These are phyloP conservation scores for Bolinopsis microptera DNA, from an alignment of 37 sponge, comb jelly and placozoan genomes.

Conservation along the genomic window DNA sequence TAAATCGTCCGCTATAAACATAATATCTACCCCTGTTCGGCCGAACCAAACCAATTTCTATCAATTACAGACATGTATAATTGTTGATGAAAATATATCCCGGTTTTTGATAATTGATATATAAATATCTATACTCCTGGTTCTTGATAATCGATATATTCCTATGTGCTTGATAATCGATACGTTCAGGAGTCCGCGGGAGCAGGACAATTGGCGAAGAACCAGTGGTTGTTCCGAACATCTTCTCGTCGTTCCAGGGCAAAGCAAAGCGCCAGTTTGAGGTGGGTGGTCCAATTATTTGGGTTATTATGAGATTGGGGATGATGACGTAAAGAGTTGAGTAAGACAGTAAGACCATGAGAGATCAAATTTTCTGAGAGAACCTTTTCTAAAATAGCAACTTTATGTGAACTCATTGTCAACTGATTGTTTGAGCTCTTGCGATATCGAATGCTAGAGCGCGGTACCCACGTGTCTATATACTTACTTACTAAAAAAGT, in stretches of 20 bases:
- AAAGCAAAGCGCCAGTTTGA: conserved; percentile 45
- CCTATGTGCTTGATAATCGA: neutral
- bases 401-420: too few relatives aligned
- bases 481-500: too few relatives aligned
- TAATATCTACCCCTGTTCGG: neutral
- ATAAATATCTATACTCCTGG: neutral
- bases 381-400: too few relatives aligned
- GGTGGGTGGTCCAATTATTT: neutral
- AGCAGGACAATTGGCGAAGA: conserved; percentile 8
- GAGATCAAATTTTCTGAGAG: too few relatives aligned
- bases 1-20: neutral
- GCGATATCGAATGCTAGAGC: too few relatives aligned
- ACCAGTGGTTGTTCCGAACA: conserved; percentile 43
- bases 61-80: neutral
- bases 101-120: neutral
- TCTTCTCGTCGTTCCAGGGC: conserved; percentile 24
- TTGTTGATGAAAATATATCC: neutral
- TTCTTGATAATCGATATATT: neutral
- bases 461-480: too few relatives aligned
- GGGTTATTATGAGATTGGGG: too few relatives aligned
- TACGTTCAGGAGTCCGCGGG: neutral
- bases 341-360: too few relatives aligned
- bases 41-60: neutral
- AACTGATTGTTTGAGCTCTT: too few relatives aligned
- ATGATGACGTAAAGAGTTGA: too few relatives aligned